Percentiles rank a stretch among this genome's conserved stretches.
Evolutionary conservation across 2,113 vertebrate genomes (phyloP).

Genomic region (Rhizomys pruinosus): DNA sequence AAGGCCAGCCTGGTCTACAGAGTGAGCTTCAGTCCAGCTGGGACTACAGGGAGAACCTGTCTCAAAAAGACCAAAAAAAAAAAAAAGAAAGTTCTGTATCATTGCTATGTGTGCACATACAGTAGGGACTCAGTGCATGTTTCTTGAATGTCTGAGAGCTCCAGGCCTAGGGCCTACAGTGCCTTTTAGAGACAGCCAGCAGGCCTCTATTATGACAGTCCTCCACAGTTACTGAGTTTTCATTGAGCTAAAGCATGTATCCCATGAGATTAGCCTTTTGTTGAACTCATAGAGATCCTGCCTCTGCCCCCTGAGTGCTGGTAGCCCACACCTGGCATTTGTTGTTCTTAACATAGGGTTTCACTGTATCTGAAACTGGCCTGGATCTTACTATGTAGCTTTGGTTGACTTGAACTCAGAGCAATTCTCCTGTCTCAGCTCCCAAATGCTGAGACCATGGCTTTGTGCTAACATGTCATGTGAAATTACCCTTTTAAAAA

Average conservation of each 20-base stretch:
- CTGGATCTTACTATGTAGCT: background rate
- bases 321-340: too few species aligned
- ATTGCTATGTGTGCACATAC: background rate
- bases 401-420: background rate
- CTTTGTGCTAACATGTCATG: too few species aligned
- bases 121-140: background rate
- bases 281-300: too few species aligned
- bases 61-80: too few species aligned
- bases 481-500: background rate
- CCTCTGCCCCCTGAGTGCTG: too few species aligned
- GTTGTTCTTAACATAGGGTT: background rate
- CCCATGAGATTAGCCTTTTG: background rate
- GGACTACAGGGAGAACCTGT: too few species aligned
- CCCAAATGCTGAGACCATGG: background rate
- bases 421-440: background rate
- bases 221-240: background rate
- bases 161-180: background rate
- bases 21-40: too few species aligned
- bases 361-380: background rate
- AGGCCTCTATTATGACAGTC: too few species aligned
- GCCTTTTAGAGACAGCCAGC: background rate
- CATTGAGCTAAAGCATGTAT: background rate
- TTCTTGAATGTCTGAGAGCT: background rate
- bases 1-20: too few species aligned
- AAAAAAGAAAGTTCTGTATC: background rate